Percentiles rank a stretch among this genome's conserved stretches.
These are phyloP conservation scores for Mimas tiliae DNA, from an alignment of 2,888 invertebrate genomes.

Conservation along the genomic window DNA sequence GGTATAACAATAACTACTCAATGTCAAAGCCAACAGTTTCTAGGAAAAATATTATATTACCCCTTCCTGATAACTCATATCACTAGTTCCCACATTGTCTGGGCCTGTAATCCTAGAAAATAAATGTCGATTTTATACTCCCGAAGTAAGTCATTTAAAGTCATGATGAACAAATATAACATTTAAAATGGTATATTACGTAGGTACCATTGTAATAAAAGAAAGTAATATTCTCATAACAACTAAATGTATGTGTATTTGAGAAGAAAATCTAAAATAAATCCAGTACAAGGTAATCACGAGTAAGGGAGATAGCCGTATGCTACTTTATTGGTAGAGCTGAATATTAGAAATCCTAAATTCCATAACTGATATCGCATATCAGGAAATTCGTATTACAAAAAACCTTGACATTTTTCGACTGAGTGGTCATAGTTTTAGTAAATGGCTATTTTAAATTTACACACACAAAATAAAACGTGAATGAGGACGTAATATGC, in stretches of 20 bases:
- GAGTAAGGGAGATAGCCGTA: neutral
- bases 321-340: neutral
- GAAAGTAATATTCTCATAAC: neutral
- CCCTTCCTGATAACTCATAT: neutral
- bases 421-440: neutral
- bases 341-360: constrained; percentile 9
- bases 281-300: constrained; percentile 7
- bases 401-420: constrained; percentile 31
- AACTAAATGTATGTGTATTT: neutral
- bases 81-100: neutral
- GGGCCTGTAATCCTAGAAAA: neutral
- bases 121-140: neutral
- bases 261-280: neutral
- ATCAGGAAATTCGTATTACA: constrained; percentile 13
- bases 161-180: no score
- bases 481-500: neutral
- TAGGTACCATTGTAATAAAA: no score
- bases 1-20: constrained; percentile 74
- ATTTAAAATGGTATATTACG: no score
- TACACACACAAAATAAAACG: neutral
- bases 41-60: constrained; percentile 28
- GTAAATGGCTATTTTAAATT: neutral
- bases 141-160: neutral
- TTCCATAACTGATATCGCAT: constrained; percentile 1
- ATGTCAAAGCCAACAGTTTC: constrained; percentile 60